These are phyloP conservation scores for Onychostruthus taczanowskii DNA, from an alignment of 2,113 vertebrate genomes.

Conservation along the genomic window DNA sequence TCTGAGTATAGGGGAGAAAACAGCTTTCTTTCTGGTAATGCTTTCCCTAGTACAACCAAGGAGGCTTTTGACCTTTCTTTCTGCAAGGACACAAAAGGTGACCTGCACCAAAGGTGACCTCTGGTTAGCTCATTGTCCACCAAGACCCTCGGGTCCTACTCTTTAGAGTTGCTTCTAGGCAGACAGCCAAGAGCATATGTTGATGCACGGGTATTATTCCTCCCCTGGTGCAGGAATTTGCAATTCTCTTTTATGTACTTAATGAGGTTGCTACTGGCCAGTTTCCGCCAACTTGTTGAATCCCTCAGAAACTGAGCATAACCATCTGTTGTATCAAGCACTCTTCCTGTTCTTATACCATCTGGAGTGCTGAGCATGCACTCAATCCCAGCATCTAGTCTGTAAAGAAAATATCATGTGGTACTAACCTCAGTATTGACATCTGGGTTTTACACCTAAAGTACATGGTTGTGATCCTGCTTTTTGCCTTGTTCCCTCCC, in stretches of 20 bases:
- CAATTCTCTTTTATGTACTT: background rate
- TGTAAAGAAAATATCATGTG: accelerated
- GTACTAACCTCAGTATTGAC: background rate
- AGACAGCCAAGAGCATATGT: background rate
- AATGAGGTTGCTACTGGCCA: background rate
- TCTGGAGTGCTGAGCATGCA: background rate
- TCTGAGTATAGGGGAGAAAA: background rate
- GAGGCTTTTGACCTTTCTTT: background rate
- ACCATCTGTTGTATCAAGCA: background rate
- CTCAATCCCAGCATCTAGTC: background rate
- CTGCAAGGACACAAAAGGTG: background rate
- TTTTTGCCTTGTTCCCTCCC: background rate
- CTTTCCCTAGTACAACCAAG: background rate
- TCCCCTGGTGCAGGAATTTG: background rate
- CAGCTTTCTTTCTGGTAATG: background rate
- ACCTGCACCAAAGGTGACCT: background rate
- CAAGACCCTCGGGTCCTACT: background rate
- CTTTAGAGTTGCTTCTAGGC: background rate
- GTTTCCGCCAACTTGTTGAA: background rate
- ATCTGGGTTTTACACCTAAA: background rate
- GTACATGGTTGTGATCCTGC: background rate
- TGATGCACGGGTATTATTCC: background rate
- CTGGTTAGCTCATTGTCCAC: background rate
- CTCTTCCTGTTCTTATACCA: background rate
- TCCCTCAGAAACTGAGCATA: background rate